Evolutionary conservation across 2,888 invertebrate genomes (phyloP), one percentile per base, ranked within the genome.

Genomic region (Coremacera marginata): DNA sequence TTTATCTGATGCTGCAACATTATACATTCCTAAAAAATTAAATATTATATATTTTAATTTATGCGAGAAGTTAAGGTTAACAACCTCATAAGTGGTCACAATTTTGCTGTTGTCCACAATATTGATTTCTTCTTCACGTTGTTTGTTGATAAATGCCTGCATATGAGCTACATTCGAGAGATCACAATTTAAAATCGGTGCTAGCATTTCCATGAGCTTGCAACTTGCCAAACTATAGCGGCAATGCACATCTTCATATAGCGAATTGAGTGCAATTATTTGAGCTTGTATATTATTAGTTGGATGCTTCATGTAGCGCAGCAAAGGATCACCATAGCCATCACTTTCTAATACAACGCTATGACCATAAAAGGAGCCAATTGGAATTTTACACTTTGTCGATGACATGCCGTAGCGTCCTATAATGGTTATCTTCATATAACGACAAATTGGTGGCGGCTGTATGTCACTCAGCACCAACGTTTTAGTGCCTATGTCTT

Each of bases 361-460:
- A 88, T 97, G 97, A 0, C 98, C 98, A 87, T 96, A 98, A 89
- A 97, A 98, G 89, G 94, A 94, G n/a, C 97, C 98, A 52, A 97
- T 91, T 0, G 97, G 96, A 80, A 98, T 96, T 90, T 95, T 94
- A 85, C 96, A 96, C 82, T 96, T 93, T 75, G 96, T 95, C 0
- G 96, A 94, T 31, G 96, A 94, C 95, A 96, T 96, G 65, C 97
- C 97, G 86, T 96, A 96, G 14, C 96, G 92, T 11, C 97, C 97
- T 82, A 97, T 96, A 0, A 95, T 95, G 49, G 97, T 97, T 79
- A 97, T 95, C 93, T 97, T 97, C 86, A 98, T 92, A 87, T 93
- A 98, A 84, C 96, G 92, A 86, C 96, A 97, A 19, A 97, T 92
- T 0, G 96, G 96, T 22, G 97, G 94, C 22, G 98, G 97, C 88